Conservation (phyloP, 2,797 vertebrate genomes). For the Anisognathus igniventris region DNA sequence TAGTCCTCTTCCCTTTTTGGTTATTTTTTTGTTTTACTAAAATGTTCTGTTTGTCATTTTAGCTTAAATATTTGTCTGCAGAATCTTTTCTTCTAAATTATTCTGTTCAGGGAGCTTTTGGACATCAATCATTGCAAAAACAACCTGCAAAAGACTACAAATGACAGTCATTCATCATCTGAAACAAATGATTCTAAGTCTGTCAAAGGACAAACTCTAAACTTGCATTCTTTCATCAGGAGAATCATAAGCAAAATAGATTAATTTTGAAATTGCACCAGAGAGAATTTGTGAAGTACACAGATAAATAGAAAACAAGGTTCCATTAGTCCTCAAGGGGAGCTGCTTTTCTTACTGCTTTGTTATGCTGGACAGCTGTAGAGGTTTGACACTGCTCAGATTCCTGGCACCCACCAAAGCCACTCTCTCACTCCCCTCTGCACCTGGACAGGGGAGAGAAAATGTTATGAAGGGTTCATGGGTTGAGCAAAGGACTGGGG, state of each 20-base stretch:
- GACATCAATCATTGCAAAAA: not conserved
- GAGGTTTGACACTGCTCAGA: not conserved
- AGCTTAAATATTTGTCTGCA: not conserved
- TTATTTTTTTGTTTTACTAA: not conserved
- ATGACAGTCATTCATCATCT: not conserved
- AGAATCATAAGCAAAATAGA: slow-evolving; percentile 18
- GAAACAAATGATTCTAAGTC: not conserved
- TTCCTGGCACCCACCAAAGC: not conserved
- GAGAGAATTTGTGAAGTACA: not conserved
- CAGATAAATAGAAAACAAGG: not conserved
- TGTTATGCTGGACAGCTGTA: not conserved
- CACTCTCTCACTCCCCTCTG: not conserved
- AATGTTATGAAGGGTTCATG: not conserved
- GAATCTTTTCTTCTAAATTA: not conserved
- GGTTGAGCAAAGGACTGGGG: not conserved
- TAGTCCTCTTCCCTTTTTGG: not conserved
- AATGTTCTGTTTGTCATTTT: not conserved
- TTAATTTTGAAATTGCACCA: not conserved
- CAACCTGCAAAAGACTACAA: not conserved
- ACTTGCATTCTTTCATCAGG: not conserved
- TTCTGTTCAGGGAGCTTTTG: not conserved
- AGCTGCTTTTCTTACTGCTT: not conserved
- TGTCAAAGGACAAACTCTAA: slow-evolving; percentile 3
- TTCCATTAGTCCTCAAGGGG: not conserved
- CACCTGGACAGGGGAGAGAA: not conserved